Conservation (phyloP, 2,797 vertebrate genomes). For the Morelia viridis region DNA sequence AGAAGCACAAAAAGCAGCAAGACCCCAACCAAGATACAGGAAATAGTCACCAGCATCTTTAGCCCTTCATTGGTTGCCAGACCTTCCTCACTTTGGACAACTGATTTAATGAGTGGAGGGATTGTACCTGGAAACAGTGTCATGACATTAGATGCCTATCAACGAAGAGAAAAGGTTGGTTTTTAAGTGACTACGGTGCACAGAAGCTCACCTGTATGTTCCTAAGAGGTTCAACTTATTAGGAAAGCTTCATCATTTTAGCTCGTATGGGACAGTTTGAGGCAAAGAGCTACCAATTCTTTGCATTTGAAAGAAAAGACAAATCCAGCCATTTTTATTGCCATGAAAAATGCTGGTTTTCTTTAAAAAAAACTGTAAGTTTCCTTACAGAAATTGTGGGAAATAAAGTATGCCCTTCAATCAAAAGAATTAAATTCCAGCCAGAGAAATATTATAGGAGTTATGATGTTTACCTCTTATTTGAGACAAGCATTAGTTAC, state of each 20-base stretch:
- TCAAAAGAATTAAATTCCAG: not conserved
- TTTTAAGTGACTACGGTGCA: constrained; percentile 51
- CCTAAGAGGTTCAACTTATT: constrained; percentile 18
- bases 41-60: constrained; percentile 98
- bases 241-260: constrained; percentile 7
- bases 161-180: constrained; percentile 45
- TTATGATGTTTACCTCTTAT: not conserved
- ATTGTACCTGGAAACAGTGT: constrained; percentile 87
- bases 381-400: not conserved
- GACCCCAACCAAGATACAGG: constrained; percentile 89
- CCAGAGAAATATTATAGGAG: not conserved
- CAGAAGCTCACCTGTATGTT: not conserved
- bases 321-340: not conserved
- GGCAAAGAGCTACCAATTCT: not conserved
- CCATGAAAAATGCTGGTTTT: not conserved
- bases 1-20: constrained; percentile 91
- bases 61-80: constrained; percentile 91
- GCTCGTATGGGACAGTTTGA: not conserved
- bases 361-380: not conserved
- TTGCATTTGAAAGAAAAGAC: not conserved
- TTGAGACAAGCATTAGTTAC: not conserved
- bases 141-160: constrained; percentile 65
- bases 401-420: not conserved
- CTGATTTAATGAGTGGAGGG: constrained; percentile 91
- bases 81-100: constrained; percentile 89